phyloP scores from a whole-genome alignment of 2,888 invertebrate genomes.

The Drosophila nigricruria region DNA sequence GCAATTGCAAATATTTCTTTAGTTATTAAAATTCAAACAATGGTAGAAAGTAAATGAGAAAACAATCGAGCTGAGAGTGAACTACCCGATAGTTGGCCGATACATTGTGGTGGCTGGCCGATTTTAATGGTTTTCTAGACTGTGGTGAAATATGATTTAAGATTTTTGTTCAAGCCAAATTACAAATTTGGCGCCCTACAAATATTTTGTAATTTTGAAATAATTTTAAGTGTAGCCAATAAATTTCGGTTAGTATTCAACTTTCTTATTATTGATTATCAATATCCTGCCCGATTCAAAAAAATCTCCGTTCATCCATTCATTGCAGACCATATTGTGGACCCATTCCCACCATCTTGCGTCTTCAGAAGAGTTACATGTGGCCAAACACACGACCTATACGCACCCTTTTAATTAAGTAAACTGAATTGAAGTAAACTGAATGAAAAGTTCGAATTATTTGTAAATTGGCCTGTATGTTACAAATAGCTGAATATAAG shows the following conservation, averaged over 20 bases:
- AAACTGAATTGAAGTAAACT: neutral
- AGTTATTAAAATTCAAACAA: constrained; percentile 19
- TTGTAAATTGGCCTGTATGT: no score
- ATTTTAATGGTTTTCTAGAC: neutral
- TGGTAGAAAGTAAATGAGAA: constrained; percentile 1
- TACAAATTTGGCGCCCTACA: neutral
- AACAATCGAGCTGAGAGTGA: constrained; percentile 16
- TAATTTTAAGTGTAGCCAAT: neutral
- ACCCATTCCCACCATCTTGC: no score
- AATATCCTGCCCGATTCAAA: neutral
- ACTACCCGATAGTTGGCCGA: constrained; percentile 45
- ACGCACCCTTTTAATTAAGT: neutral
- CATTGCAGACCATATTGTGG: neutral
- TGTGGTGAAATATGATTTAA: constrained; percentile 3
- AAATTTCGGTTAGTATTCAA: neutral
- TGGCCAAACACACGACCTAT: no score
- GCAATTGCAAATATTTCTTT: neutral
- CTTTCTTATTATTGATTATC: neutral
- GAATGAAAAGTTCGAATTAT: no score
- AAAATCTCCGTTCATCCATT: neutral
- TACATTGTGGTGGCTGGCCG: constrained; percentile 36
- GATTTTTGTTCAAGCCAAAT: neutral
- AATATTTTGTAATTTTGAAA: no score
- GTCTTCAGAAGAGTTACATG: no score
- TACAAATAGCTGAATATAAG: neutral